Base-by-base conservation (phyloP, 2,797 vertebrate species). In the Betta splendens region DNA sequence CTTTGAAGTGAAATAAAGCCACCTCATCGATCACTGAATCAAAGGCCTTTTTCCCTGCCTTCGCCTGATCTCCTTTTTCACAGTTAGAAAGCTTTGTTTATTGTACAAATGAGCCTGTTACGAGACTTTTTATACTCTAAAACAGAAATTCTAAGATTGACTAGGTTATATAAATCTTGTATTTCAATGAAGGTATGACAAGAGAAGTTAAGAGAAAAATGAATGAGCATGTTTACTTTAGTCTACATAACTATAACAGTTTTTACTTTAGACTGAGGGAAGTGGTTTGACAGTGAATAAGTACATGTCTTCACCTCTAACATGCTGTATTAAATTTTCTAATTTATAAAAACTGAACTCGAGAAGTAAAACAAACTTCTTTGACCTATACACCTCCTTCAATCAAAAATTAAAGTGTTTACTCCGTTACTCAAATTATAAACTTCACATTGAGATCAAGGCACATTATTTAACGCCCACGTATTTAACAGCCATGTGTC, bases 21-120 rank as follows among this genome's bases (percentile, higher is more conserved):
- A 89, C 91, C 93, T 96, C 97, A 98, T 99, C 95, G 91, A 98
- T 99, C 97, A 99, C 91, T 75, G 75, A 89, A 89, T 92, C 90
- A 92, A 92, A 90, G 79, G 80, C 65, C 85, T 61, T 79, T 84
- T 76, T 64, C 62, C 47, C 15, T 44, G 38, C 61, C 69, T 79
- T 83, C 76, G 69, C 45, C 39, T 38, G 55, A 71, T 58, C 75
- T 79, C 60, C 78, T 87, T 81, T 88, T 90, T 90, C 69, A 80
- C 33, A 60, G 77, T 82, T 61, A 15, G 52, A 51, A 61, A 58
- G 69, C 62, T 80, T 86, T 87, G 74, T 84, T 78, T 66, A 72
- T 83, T 75, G 56, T 75, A 81, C 62, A 76, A 84, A 83, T 84
- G 83, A 84, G 87, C 77, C 70, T 82, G 71, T 80, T 84, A 63